Conservation (phyloP, 2,113 vertebrate genomes). For the Rhinolophus sinicus region DNA sequence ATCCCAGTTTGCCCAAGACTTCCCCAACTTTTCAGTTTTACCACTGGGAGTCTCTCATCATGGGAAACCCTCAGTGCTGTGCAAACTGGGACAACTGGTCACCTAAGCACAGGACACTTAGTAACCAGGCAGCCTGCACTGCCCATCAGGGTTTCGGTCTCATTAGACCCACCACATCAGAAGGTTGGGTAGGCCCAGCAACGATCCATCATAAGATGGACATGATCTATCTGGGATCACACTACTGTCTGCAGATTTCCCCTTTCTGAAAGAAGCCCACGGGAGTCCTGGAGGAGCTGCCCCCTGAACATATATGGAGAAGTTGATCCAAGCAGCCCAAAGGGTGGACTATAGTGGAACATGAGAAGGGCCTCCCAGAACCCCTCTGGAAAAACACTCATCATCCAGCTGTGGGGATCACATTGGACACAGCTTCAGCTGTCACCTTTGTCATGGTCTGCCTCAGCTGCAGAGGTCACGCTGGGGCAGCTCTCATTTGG, state of each 20-base stretch:
- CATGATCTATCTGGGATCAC: neutral
- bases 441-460: neutral
- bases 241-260: neutral
- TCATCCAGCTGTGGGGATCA: fast-evolving
- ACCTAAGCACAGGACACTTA: neutral
- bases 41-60: neutral
- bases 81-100: neutral
- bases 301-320: neutral
- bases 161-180: neutral
- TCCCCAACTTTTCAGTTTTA: neutral
- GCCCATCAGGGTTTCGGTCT: neutral
- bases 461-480: too few species aligned
- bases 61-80: neutral
- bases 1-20: neutral
- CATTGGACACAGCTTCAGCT: fast-evolving
- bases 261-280: neutral
- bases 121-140: neutral
- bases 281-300: neutral
- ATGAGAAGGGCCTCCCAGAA: fast-evolving
- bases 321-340: neutral
- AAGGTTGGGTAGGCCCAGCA: neutral
- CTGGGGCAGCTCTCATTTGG: neutral
- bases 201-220: neutral
- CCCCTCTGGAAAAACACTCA: neutral
- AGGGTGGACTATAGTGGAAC: neutral